Percentiles rank a stretch among this genome's conserved stretches.
Evolutionary conservation across 2,888 invertebrate genomes (phyloP).

Genomic region (Idaea aversata): DNA sequence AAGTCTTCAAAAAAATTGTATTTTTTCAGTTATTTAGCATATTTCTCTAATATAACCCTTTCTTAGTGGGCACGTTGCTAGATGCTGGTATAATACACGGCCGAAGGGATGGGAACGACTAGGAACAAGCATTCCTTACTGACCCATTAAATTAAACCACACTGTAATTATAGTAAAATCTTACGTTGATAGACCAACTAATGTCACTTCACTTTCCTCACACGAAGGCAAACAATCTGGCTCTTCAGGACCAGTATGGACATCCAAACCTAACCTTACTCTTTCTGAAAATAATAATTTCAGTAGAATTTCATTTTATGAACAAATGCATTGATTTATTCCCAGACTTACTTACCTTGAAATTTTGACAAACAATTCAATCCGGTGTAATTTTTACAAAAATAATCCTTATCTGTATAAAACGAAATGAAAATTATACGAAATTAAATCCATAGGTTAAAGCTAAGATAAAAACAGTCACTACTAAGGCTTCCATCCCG

Average conservation of each 20-base stretch:
- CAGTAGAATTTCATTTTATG: neutral
- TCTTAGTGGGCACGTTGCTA: too few species aligned
- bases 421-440: constrained; percentile 3
- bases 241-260: constrained; percentile 40
- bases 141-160: too few species aligned
- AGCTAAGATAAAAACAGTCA: too few species aligned
- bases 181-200: constrained; percentile 47
- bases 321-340: neutral
- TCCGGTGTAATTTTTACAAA: constrained; percentile 76
- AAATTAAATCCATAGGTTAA: neutral
- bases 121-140: too few species aligned
- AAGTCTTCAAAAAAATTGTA: too few species aligned
- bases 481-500: too few species aligned
- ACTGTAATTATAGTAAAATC: neutral
- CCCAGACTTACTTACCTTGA: constrained; percentile 45
- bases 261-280: constrained; percentile 27
- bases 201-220: constrained; percentile 74
- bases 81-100: too few species aligned
- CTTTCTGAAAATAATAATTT: neutral
- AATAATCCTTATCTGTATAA: constrained; percentile 61
- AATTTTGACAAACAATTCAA: constrained; percentile 71
- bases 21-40: too few species aligned
- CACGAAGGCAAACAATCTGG: constrained; percentile 78
- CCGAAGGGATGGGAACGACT: too few species aligned
- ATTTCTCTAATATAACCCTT: too few species aligned